Percentiles rank a stretch among this genome's conserved stretches.
phyloP scores from a whole-genome alignment of 2,113 vertebrate species.

The Neogobius melanostomus region DNA sequence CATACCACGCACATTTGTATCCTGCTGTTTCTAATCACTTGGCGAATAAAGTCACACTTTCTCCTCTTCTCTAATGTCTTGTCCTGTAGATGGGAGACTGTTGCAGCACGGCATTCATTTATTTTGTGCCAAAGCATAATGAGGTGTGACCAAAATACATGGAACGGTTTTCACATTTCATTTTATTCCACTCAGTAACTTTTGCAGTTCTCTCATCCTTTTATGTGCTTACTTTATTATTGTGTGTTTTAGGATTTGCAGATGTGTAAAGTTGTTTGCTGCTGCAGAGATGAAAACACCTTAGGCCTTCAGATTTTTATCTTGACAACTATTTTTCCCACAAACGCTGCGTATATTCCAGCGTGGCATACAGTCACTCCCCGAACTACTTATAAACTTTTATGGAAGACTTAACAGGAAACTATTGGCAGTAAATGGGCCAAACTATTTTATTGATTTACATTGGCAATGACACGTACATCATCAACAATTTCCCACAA shows the following conservation, averaged over 20 bases:
- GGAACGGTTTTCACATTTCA: not conserved
- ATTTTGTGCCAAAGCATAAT: not conserved
- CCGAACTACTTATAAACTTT: conserved; percentile 13
- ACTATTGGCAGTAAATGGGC: conserved; percentile 23
- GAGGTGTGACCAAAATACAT: not conserved
- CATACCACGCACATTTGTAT: not conserved
- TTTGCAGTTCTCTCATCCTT: no score
- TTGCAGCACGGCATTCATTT: not conserved
- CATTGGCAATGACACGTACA: conserved; percentile 37
- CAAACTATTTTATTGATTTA: conserved; percentile 43
- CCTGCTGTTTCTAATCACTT: not conserved
- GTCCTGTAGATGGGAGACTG: not conserved
- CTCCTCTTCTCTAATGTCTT: not conserved
- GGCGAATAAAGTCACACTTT: not conserved
- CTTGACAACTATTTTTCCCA: conserved; percentile 24
- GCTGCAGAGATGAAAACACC: conserved; percentile 14
- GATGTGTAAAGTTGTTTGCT: conserved; percentile 4
- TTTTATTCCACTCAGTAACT: no score
- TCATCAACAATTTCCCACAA: conserved; percentile 43
- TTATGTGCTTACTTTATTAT: no score
- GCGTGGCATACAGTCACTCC: not conserved
- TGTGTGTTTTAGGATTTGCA: no score
- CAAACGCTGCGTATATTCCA: not conserved
- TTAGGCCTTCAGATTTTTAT: conserved; percentile 14
- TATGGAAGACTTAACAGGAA: not conserved